Conservation (phyloP, 2,113 vertebrate species). For the Donacobius atricapilla region DNA sequence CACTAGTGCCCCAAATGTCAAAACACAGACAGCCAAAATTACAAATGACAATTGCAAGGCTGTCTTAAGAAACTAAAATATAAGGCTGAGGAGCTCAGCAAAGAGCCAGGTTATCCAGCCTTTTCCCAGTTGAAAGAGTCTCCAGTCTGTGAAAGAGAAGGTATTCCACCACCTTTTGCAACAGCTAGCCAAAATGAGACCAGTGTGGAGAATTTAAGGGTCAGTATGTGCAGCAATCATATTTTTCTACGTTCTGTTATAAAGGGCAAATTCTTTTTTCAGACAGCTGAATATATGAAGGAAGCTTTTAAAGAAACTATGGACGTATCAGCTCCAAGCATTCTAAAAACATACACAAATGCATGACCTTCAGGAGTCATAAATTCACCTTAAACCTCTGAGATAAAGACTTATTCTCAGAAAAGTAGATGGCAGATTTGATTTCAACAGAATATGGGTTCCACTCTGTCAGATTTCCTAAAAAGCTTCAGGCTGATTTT, state of each 20-base stretch:
- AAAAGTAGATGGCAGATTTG: slow-evolving; percentile 14
- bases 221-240: background rate
- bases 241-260: background rate
- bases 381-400: background rate
- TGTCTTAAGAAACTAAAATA: background rate
- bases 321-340: background rate
- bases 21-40: background rate
- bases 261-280: background rate
- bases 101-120: background rate
- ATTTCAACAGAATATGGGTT: slow-evolving; percentile 13
- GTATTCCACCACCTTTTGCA: background rate
- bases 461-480: background rate
- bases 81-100: background rate
- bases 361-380: background rate
- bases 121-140: background rate
- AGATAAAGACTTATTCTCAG: slow-evolving; percentile 9
- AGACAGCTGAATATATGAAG: background rate
- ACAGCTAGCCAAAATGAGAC: background rate
- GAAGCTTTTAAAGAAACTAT: background rate
- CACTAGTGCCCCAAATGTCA: background rate
- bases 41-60: background rate
- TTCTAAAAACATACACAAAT: background rate
- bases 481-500: slow-evolving; percentile 4
- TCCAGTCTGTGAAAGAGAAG: background rate
- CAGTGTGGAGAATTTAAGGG: background rate